Percentiles rank a stretch among this genome's conserved stretches.
These are phyloP conservation scores for Xenopus borealis DNA, from an alignment of 2,113 vertebrate genomes.

Conservation along the genomic window DNA sequence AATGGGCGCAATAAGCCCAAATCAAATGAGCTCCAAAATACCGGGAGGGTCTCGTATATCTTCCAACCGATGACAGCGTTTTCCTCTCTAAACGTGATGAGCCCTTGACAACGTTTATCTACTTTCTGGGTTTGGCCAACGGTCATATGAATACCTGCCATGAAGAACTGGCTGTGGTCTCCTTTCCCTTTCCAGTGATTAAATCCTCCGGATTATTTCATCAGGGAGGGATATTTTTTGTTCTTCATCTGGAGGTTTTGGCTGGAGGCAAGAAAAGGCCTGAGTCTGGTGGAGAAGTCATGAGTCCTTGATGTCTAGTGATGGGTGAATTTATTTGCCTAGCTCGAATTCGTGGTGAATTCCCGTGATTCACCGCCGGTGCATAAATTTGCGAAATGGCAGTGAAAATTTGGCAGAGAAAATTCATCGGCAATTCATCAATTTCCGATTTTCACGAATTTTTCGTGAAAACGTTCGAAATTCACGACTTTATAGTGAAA, in stretches of 20 bases:
- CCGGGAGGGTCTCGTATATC: too few species aligned
- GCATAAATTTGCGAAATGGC: too few species aligned
- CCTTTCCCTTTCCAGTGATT: constrained; percentile 30
- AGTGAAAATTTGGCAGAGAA: too few species aligned
- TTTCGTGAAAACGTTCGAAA: too few species aligned
- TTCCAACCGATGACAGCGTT: constrained; percentile 5
- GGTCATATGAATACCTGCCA: constrained; percentile 9
- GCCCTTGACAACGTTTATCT: background rate
- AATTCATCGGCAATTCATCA: too few species aligned
- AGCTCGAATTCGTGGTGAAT: too few species aligned
- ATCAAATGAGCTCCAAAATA: too few species aligned
- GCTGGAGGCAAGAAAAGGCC: constrained; percentile 8
- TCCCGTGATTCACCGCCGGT: too few species aligned
- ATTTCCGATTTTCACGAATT: too few species aligned
- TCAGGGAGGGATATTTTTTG: constrained; percentile 1
- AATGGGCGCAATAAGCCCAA: too few species aligned
- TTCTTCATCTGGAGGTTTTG: constrained; percentile 13
- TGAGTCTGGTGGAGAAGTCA: constrained; percentile 23
- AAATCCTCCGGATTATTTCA: constrained; percentile 20
- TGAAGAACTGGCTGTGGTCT: constrained; percentile 10
- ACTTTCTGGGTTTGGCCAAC: background rate
- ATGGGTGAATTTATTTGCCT: too few species aligned
- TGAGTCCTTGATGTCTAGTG: constrained; percentile 1
- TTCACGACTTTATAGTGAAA: too few species aligned
- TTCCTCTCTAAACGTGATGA: background rate